Evolutionary conservation across 2,113 vertebrate genomes (phyloP), one percentile per base, ranked within the genome.

Genomic region (Ctenomys sociabilis): DNA sequence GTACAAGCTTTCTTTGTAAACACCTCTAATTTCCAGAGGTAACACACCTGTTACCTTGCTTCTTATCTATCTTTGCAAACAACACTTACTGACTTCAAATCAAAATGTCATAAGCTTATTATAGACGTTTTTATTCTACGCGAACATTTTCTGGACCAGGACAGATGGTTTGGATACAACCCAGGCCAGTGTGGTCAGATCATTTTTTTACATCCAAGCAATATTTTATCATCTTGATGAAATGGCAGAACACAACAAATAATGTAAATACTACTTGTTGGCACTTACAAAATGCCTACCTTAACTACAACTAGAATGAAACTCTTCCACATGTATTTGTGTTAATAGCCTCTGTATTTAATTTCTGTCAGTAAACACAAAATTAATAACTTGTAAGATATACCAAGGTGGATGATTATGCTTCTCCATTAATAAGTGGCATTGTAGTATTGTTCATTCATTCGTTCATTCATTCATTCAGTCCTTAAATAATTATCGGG

Each of bases 181-280:
- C 93, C 95, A 97, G 96, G 61, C 94, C 88, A 75, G 93, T 95
- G 94, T 86, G 68, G 93, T 93, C 86, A 78, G 85, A 89, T 93
- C 90, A n/a, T 96, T 97, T 93, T 97, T 95, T 97, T 96, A 94
- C 73, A 97, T 85, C 80, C 78, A 93, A 96, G 96, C 97, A 96
- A 94, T 97, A 97, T 97, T 96, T 96, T 97, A 97, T 96, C 96
- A 96, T 97, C 93, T 86, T 91, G 94, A 93, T 6, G 59, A 89
- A 89, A 97, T 89, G 89, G 78, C 75, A 70, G 95, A 93, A 49
- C 49, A 90, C 89, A 96, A 94, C 95, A 96, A 94, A 97, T 97
- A 95, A 96, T 96, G 83, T 93, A 95, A 93, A 94, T 94, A 89
- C 91, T 95, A 80, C 90, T 94, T 91, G 93, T 70, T 95, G 95